Evolutionary conservation across 2,113 vertebrate species (phyloP), one percentile per base, ranked within the genome.

Genomic region (Forbesichthys agassizii): DNA sequence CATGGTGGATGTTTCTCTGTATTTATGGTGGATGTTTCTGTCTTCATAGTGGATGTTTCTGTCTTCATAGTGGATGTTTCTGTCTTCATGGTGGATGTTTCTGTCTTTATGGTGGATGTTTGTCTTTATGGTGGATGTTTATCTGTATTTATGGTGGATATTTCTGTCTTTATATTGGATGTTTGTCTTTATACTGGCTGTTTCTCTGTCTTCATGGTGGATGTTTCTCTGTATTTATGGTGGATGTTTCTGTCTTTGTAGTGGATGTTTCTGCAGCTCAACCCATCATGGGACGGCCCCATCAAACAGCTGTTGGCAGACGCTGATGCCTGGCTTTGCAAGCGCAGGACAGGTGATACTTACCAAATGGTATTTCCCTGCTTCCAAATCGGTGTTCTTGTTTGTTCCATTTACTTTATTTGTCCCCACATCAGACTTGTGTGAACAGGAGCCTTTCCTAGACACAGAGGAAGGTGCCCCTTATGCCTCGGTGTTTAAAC

Each of bases 211-310:
- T 20, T 27, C 3, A 27, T 27, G 27, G 27, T 27, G 27, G 27
- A 27, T 27, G 27, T 27, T 27, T 27, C 27, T 27, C 27, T 3
- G 27, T n/a, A 33, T 16, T 27, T 27, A 27, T 27, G 27, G 27
- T 27, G 27, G 27, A 27, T 27, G 27, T 27, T 6, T 61, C 13
- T 72, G 9, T 33, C 61, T 9, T 36, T 77, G 5, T 71, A 99
- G 98, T 99, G 98, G 98, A 96, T 98, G 95, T 99, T 98, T 76
- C 94, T 99, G 74, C 96, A 99, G 89, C 90, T 98, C 11, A 95
- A 96, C 85, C 94, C 93, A 68, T 95, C 93, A 0, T 99, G 98
- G 98, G 96, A 94, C 9, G 96, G 97, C 9, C 93, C 95, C 3
- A 90, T 98, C 81, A 98, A 98, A 81, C 95, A 98, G 70, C 93